Conservation (phyloP, 2,888 invertebrate species). For the Phaedon cochleariae region DNA sequence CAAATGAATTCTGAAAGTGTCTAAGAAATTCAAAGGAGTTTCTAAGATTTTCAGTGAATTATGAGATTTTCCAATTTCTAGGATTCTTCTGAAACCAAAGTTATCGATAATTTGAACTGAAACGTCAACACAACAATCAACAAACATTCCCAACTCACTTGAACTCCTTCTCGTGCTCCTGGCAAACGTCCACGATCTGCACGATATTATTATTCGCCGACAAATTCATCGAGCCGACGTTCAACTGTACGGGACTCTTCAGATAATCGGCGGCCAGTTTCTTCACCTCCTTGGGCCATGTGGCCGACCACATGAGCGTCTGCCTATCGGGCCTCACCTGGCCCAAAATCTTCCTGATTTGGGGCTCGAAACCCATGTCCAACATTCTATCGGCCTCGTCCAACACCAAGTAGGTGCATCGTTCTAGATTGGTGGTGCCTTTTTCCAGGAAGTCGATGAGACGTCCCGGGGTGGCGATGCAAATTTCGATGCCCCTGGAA, state of each 20-base stretch:
- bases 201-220: constrained; percentile 92
- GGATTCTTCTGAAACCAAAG: too few species aligned
- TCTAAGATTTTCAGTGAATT: too few species aligned
- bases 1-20: too few species aligned
- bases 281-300: constrained; percentile 98
- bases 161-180: constrained; percentile 84
- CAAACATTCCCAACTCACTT: constrained; percentile 55
- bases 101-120: too few species aligned
- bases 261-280: constrained; percentile 93
- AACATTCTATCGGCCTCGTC: constrained; percentile 98
- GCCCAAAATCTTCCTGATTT: constrained; percentile 91
- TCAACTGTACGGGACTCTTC: constrained; percentile 88
- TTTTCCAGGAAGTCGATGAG: constrained; percentile 85
- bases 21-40: too few species aligned
- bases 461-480: constrained; percentile 89
- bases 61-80: too few species aligned
- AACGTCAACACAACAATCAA: too few species aligned
- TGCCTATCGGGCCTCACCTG: constrained; percentile 95
- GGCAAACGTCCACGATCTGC: constrained; percentile 87
- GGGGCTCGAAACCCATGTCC: constrained; percentile 98
- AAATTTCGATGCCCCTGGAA: constrained; percentile 84
- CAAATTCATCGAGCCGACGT: constrained; percentile 87
- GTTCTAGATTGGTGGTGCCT: constrained; percentile 74
- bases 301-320: constrained; percentile 98
- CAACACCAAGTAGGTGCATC: constrained; percentile 86